phyloP scores from a whole-genome alignment of 2,888 invertebrate species.

The Mylabris sibirica region DNA sequence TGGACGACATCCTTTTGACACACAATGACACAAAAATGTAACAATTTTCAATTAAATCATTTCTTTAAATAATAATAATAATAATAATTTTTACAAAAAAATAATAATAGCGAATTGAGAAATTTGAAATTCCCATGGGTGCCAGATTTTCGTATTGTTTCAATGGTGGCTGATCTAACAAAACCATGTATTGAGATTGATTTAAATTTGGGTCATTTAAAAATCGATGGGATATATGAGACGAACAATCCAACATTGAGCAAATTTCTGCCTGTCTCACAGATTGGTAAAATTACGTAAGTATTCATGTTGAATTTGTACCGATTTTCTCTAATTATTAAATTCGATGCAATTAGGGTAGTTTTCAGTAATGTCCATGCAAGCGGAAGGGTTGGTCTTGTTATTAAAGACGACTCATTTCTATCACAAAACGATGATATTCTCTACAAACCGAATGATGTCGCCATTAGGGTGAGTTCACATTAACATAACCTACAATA shows the following conservation, averaged over 20 bases:
- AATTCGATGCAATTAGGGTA: constrained; percentile 56
- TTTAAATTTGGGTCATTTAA: constrained; percentile 54
- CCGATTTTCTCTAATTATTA: neutral
- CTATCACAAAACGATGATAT: constrained; percentile 67
- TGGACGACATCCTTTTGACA: constrained; percentile 66
- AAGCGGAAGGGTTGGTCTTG: constrained; percentile 66
- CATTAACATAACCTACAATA: neutral
- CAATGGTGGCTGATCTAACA: constrained; percentile 51
- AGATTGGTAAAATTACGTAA: constrained; percentile 55
- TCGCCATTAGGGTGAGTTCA: constrained; percentile 64
- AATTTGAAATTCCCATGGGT: constrained; percentile 53
- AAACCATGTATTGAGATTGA: constrained; percentile 51
- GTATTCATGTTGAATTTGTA: constrained; percentile 22
- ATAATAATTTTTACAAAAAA: too few species aligned
- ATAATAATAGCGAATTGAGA: constrained; percentile 54
- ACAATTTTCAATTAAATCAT: constrained; percentile 47
- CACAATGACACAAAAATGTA: constrained; percentile 68
- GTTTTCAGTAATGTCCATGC: constrained; percentile 65
- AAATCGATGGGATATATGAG: constrained; percentile 54
- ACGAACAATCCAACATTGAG: constrained; percentile 55
- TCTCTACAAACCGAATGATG: constrained; percentile 64
- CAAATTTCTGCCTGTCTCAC: constrained; percentile 54
- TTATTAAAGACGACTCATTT: constrained; percentile 66
- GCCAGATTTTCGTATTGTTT: constrained; percentile 56
- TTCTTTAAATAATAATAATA: too few species aligned